Conservation (phyloP, 92 coral and sea anemone genomes). For the Muricea muricata region DNA sequence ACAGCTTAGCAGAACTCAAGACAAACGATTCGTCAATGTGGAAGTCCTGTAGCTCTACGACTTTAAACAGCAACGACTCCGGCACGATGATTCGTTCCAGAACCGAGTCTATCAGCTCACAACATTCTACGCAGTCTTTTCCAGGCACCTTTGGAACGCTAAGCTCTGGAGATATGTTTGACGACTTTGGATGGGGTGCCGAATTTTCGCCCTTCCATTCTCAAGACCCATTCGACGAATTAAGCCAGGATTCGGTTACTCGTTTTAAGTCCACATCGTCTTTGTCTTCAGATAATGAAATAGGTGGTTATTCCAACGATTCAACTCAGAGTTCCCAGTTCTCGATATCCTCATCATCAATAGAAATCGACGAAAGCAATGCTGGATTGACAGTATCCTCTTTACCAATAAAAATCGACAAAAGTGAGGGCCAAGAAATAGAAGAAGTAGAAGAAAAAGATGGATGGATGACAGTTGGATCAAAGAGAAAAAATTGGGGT, state of each 20-base stretch:
- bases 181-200: background rate
- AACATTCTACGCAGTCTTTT: background rate
- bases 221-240: background rate
- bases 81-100: background rate
- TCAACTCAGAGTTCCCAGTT: background rate
- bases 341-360: background rate
- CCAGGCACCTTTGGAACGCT: background rate
- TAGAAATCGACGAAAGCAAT: background rate
- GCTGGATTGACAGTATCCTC: background rate
- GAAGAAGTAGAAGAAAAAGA: background rate
- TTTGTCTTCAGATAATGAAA: background rate
- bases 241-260: background rate
- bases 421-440: background rate
- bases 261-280: background rate
- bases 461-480: no score
- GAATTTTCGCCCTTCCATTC: background rate
- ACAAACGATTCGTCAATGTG: background rate
- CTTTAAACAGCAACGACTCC: background rate
- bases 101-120: constrained; percentile 2
- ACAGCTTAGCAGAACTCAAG: background rate
- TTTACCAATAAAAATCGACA: background rate
- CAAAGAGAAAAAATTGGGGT: background rate
- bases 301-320: no score
- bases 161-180: background rate
- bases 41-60: background rate